Conservation (phyloP, 2,888 invertebrate species). For the Hyposoter didymator region DNA sequence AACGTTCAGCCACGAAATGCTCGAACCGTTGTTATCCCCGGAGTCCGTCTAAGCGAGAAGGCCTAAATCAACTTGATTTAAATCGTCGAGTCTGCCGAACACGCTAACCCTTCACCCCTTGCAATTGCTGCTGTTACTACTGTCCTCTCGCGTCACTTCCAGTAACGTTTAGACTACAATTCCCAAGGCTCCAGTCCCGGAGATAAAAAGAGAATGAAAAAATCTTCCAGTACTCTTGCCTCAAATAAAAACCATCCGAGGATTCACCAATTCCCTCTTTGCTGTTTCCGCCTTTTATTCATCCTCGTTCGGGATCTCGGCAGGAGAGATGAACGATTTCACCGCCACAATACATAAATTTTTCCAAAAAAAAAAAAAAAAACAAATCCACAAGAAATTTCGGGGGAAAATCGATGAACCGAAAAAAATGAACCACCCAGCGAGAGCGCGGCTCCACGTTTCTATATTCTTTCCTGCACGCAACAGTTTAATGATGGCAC, state of each 20-base stretch:
- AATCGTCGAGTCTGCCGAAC: conserved; percentile 74
- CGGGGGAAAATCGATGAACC: neutral
- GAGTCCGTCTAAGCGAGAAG: conserved; percentile 67
- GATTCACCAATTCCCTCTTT: conserved; percentile 29
- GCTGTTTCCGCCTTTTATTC: conserved; percentile 27
- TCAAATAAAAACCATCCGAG: conserved; percentile 22
- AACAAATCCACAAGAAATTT: neutral
- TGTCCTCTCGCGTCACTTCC: conserved; percentile 34
- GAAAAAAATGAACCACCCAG: no score
- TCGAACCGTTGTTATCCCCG: conserved; percentile 50
- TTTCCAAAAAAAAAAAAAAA: neutral
- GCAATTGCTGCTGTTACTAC: conserved; percentile 46
- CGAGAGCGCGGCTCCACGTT: no score
- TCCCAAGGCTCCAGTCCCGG: conserved; percentile 70
- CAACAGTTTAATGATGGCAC: no score
- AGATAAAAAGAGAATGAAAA: neutral
- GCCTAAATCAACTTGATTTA: conserved; percentile 82
- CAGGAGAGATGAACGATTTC: neutral
- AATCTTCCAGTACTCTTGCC: conserved; percentile 18
- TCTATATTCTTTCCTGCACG: no score
- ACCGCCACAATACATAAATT: neutral
- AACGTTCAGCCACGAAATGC: conserved; percentile 35
- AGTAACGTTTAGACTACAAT: conserved; percentile 63
- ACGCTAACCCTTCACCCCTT: conserved; percentile 42
- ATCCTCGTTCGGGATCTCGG: conserved; percentile 6